Conservation (phyloP, 2,888 invertebrate species). For the Idaea straminata region DNA sequence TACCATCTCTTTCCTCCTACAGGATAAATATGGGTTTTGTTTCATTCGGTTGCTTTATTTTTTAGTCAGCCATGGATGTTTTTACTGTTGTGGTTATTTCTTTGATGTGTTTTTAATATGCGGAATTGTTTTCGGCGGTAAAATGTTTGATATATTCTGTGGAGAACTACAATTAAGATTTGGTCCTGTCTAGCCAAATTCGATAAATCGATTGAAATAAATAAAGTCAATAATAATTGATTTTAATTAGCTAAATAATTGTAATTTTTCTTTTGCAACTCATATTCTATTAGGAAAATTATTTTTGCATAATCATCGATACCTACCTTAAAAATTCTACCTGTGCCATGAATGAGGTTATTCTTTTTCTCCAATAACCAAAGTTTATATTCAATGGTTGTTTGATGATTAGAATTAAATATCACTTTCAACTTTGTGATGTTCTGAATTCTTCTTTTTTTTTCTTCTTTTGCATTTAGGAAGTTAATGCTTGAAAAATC, state of each 20-base stretch:
- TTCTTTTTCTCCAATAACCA: neutral
- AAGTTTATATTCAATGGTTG: neutral
- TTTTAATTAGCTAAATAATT: too few species aligned
- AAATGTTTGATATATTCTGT: neutral
- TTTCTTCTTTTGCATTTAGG: too few species aligned
- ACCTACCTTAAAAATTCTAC: neutral
- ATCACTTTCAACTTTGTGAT: neutral
- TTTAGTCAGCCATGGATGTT: constrained; percentile 8
- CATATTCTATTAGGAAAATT: too few species aligned
- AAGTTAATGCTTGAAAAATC: too few species aligned
- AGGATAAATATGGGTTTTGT: constrained; percentile 26
- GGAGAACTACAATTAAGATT: neutral
- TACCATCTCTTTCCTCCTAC: constrained; percentile 44
- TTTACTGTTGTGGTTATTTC: constrained; percentile 16
- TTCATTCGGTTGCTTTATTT: constrained; percentile 28
- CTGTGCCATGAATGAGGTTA: neutral
- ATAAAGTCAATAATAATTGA: too few species aligned
- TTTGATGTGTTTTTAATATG: constrained; percentile 1
- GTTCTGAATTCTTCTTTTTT: neutral
- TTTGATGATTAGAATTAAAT: neutral
- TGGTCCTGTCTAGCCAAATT: too few species aligned
- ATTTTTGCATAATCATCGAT: too few species aligned
- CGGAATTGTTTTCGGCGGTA: neutral
- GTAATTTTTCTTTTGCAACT: too few species aligned
- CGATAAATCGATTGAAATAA: too few species aligned